phyloP scores from a whole-genome alignment of 1,140 invertebrate species.

The Saxidomus purpurata region DNA sequence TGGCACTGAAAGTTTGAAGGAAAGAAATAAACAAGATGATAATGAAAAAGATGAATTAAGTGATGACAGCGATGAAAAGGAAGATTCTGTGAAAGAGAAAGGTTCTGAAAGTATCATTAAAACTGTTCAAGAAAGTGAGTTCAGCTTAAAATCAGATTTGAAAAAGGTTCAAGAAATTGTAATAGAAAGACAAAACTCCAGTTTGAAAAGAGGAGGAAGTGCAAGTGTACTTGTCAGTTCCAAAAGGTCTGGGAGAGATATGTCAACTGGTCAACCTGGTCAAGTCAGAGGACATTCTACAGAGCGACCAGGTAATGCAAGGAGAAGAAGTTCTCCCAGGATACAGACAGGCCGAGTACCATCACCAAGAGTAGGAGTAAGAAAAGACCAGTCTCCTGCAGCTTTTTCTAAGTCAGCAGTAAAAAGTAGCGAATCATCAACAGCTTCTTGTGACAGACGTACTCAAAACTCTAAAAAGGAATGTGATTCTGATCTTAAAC shows the following conservation, averaged over 20 bases:
- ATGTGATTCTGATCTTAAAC: conserved; percentile 37
- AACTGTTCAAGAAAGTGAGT: not conserved
- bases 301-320: not conserved
- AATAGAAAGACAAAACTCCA: not conserved
- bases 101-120: not conserved
- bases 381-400: not conserved
- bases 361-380: not conserved
- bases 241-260: conserved; percentile 7
- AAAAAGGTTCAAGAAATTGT: not conserved
- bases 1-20: not conserved
- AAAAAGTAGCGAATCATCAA: not conserved
- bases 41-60: conserved; percentile 7
- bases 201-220: conserved; percentile 17
- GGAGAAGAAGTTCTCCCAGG: not conserved
- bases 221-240: conserved; percentile 23
- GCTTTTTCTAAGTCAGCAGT: not conserved
- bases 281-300: not conserved
- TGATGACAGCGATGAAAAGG: not conserved
- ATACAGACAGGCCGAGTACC: not conserved
- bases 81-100: not conserved
- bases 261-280: not conserved
- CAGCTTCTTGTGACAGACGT: not conserved
- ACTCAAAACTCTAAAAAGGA: not conserved
- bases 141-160: not conserved
- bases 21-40: not conserved